phyloP scores from a whole-genome alignment of 2,888 invertebrate species.

The Resseliella maxima region DNA sequence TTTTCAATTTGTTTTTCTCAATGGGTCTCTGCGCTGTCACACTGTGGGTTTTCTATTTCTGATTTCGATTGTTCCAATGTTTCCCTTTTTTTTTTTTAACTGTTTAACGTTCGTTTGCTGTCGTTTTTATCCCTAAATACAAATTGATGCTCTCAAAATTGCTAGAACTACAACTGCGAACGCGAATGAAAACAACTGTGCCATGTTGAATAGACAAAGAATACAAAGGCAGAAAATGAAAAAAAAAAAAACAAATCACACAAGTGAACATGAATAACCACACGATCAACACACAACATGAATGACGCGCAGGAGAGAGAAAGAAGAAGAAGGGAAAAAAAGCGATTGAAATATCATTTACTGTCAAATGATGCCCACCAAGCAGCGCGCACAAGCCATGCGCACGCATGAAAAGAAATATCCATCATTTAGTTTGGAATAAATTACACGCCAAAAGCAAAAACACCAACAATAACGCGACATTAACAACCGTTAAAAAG shows the following conservation, averaged over 20 bases:
- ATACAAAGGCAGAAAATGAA: too few relatives aligned
- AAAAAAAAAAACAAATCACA: neutral
- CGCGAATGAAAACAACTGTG: neutral
- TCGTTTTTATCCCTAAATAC: constrained; percentile 3
- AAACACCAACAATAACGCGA: neutral
- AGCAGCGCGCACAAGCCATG: neutral
- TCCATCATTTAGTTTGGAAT: neutral
- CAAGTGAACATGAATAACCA: neutral
- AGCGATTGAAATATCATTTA: constrained; percentile 34
- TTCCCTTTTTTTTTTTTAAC: neutral
- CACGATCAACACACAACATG: neutral
- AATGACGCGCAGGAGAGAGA: neutral
- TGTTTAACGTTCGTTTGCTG: neutral
- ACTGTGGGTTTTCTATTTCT: neutral
- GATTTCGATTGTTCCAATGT: neutral
- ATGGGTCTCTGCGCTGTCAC: constrained; percentile 14
- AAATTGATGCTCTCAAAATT: constrained; percentile 19
- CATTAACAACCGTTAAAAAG: constrained; percentile 10
- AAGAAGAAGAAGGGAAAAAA: neutral
- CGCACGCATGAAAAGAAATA: neutral
- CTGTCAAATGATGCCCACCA: constrained; percentile 39
- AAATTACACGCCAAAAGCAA: neutral
- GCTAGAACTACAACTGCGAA: neutral
- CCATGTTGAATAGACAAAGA: neutral
- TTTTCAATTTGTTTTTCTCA: constrained; percentile 51